These are phyloP conservation scores for Hermaeophaga mercurialis DNA, from an alignment of 2,888 invertebrate genomes.

Conservation along the genomic window DNA sequence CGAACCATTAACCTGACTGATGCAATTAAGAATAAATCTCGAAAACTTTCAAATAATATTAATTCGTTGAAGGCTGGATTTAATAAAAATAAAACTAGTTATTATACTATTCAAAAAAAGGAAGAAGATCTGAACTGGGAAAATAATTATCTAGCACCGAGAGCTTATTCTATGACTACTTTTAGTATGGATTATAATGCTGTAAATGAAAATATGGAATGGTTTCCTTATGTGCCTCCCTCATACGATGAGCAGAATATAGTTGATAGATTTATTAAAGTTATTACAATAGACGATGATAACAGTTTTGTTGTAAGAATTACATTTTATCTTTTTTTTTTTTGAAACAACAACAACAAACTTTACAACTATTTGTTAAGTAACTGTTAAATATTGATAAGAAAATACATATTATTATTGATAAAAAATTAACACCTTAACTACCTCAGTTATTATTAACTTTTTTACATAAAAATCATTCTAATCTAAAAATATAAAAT, in stretches of 20 bases:
- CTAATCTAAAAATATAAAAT: too few relatives aligned
- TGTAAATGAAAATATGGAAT: slow-evolving; percentile 58
- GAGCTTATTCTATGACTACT: slow-evolving; percentile 60
- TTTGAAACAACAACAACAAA: too few relatives aligned
- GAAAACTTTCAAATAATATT: slow-evolving; percentile 51
- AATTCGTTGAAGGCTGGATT: slow-evolving; percentile 52
- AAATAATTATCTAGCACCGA: slow-evolving; percentile 62
- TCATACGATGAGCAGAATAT: slow-evolving; percentile 61
- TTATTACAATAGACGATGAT: slow-evolving; percentile 61
- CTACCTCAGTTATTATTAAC: too few relatives aligned
- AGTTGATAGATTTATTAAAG: slow-evolving; percentile 63
- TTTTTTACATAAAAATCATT: too few relatives aligned
- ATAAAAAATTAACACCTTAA: too few relatives aligned
- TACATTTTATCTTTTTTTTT: background rate
- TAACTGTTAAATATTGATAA: too few relatives aligned
- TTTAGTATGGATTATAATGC: slow-evolving; percentile 63
- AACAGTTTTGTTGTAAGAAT: slow-evolving; percentile 47
- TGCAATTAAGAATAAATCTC: slow-evolving; percentile 54
- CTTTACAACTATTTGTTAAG: too few relatives aligned
- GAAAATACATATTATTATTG: too few relatives aligned
- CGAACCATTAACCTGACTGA: slow-evolving; percentile 57
- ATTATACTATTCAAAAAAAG: slow-evolving; percentile 50
- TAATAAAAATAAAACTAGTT: slow-evolving; percentile 51
- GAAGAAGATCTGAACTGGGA: slow-evolving; percentile 50
- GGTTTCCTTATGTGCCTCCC: slow-evolving; percentile 56